These are phyloP conservation scores for Bombyx huttoni DNA, from an alignment of 2,888 invertebrate genomes.

Conservation along the genomic window DNA sequence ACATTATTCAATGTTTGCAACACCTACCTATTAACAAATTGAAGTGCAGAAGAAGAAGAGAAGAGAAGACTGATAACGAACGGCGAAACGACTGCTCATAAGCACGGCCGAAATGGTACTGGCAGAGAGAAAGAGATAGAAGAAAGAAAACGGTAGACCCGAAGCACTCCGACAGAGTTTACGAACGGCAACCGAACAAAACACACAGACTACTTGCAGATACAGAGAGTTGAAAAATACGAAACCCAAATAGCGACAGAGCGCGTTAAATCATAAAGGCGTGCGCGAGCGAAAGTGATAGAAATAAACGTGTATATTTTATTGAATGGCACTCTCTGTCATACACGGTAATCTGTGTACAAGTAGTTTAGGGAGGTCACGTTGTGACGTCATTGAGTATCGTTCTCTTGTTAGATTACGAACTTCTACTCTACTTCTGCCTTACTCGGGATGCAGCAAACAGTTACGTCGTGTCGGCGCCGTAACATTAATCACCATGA, in stretches of 20 bases:
- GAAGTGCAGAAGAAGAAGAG: slow-evolving; percentile 42
- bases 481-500: too few relatives aligned
- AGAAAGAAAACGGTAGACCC: slow-evolving; percentile 67
- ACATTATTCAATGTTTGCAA: slow-evolving; percentile 11
- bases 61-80: slow-evolving; percentile 37
- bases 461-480: slow-evolving; percentile 2
- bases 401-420: slow-evolving; percentile 41
- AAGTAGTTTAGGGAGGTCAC: slow-evolving; percentile 31
- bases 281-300: slow-evolving; percentile 16
- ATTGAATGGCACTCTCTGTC: slow-evolving; percentile 16
- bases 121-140: slow-evolving; percentile 55
- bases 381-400: slow-evolving; percentile 27
- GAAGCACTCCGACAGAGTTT: slow-evolving; percentile 28
- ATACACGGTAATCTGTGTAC: slow-evolving; percentile 31
- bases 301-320: slow-evolving; percentile 1
- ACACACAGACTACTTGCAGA: slow-evolving; percentile 18
- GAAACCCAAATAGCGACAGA: slow-evolving; percentile 9
- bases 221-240: slow-evolving; percentile 20
- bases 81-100: slow-evolving; percentile 32
- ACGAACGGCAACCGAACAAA: slow-evolving; percentile 33
- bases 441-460: neutral
- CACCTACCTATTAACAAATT: slow-evolving; percentile 16
- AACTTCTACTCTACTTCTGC: slow-evolving; percentile 41
- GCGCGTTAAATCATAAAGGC: slow-evolving; percentile 18
- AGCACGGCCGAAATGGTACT: slow-evolving; percentile 43